A percentile compares a stretch with the other conserved stretches of the same genome.
phyloP scores from a whole-genome alignment of 2,113 vertebrate genomes.

The Myrmecophaga tridactyla region DNA sequence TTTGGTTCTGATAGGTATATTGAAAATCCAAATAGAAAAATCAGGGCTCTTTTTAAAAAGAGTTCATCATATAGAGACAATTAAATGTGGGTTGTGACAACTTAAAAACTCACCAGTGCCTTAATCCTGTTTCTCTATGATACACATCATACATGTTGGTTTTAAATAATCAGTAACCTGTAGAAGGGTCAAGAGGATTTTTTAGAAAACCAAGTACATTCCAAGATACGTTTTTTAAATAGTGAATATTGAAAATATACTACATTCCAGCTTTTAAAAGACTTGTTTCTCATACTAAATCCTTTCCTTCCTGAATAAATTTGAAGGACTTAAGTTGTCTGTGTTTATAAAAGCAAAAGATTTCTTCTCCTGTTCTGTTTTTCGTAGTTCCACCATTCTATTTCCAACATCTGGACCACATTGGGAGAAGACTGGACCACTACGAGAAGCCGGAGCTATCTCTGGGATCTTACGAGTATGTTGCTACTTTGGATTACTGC shows the following conservation, averaged over 20 bases:
- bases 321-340: neutral
- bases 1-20: neutral
- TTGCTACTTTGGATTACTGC: constrained; percentile 95
- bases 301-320: neutral
- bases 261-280: neutral
- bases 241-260: neutral
- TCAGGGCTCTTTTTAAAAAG: neutral
- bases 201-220: constrained; percentile 2
- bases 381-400: constrained; percentile 91
- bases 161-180: neutral
- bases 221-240: neutral
- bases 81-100: neutral
- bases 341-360: constrained; percentile 42
- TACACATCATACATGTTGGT: neutral
- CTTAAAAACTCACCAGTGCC: neutral
- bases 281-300: neutral
- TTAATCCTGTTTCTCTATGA: neutral
- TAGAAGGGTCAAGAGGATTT: neutral
- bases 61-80: neutral
- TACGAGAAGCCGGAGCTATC: constrained; percentile 95
- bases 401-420: constrained; percentile 97
- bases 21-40: constrained; percentile 27
- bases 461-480: constrained; percentile 95
- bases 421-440: constrained; percentile 91
- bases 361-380: constrained; percentile 43